These are phyloP conservation scores for Anthopleura sola DNA, from an alignment of 64 coral and sea anemone species.

Conservation along the genomic window DNA sequence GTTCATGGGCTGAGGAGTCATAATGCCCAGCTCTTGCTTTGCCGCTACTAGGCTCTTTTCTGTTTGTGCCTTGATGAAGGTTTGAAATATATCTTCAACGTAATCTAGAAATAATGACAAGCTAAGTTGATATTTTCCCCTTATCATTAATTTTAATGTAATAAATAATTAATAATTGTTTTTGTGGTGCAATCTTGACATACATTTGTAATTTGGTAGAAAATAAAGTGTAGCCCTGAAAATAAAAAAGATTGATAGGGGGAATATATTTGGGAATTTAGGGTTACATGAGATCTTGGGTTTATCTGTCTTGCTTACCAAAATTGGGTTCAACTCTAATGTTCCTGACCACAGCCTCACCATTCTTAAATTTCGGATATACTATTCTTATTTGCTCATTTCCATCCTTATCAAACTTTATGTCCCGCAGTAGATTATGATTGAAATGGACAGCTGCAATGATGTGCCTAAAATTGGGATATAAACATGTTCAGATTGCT, in stretches of 20 bases:
- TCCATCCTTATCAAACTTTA: background rate
- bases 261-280: background rate
- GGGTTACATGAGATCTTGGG: accelerated
- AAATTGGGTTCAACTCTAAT: slow-evolving; percentile 16
- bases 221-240: too few relatives aligned
- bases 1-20: slow-evolving; percentile 1
- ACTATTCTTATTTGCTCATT: slow-evolving; percentile 12
- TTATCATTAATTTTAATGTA: too few relatives aligned
- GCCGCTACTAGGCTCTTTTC: background rate
- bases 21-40: background rate
- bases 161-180: too few relatives aligned
- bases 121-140: too few relatives aligned
- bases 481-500: background rate
- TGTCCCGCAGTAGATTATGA: slow-evolving; percentile 16
- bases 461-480: slow-evolving; percentile 17
- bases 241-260: too few relatives aligned
- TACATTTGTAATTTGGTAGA: too few relatives aligned
- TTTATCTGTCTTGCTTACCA: background rate
- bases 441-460: slow-evolving; percentile 41
- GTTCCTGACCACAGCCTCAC: slow-evolving; percentile 15
- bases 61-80: background rate
- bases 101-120: too few relatives aligned
- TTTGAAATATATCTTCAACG: too few relatives aligned
- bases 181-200: too few relatives aligned
- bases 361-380: slow-evolving; percentile 49